Percentiles rank a stretch among this genome's conserved stretches.
These are phyloP conservation scores for Creontiades dilutus DNA, from an alignment of 2,888 invertebrate genomes.

Conservation along the genomic window DNA sequence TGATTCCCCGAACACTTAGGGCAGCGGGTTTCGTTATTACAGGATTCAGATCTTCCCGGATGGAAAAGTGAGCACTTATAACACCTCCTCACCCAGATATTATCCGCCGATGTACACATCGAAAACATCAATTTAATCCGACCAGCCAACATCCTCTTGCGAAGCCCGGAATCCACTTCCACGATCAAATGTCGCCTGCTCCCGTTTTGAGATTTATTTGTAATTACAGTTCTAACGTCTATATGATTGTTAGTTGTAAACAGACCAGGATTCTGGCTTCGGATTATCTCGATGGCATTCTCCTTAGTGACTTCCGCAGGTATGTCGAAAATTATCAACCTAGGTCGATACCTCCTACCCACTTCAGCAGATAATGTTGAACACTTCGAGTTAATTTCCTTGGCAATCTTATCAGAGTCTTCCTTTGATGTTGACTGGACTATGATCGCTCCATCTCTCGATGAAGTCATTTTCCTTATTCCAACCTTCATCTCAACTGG, in stretches of 20 bases:
- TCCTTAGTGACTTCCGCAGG: too few species aligned
- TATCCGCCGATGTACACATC: not conserved
- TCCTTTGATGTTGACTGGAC: not conserved
- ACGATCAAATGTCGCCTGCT: not conserved
- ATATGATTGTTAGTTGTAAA: not conserved
- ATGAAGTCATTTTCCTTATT: conserved; percentile 3
- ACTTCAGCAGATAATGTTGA: not conserved
- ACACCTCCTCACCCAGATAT: not conserved
- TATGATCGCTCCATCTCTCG: not conserved
- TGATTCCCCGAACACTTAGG: too few species aligned
- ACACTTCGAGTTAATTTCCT: conserved; percentile 7
- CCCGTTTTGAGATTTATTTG: not conserved
- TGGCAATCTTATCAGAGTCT: not conserved
- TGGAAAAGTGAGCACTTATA: not conserved
- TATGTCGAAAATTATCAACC: not conserved
- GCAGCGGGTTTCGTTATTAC: too few species aligned
- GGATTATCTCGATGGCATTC: not conserved
- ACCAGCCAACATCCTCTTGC: not conserved
- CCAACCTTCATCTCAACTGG: conserved; percentile 3
- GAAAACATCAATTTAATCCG: not conserved
- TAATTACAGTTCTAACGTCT: not conserved
- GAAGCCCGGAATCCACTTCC: not conserved
- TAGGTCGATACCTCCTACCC: not conserved
- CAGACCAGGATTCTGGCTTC: not conserved
- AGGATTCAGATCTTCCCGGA: not conserved